Base-by-base conservation (phyloP, 2,888 invertebrate genomes). In the Harpalus rubripes region DNA sequence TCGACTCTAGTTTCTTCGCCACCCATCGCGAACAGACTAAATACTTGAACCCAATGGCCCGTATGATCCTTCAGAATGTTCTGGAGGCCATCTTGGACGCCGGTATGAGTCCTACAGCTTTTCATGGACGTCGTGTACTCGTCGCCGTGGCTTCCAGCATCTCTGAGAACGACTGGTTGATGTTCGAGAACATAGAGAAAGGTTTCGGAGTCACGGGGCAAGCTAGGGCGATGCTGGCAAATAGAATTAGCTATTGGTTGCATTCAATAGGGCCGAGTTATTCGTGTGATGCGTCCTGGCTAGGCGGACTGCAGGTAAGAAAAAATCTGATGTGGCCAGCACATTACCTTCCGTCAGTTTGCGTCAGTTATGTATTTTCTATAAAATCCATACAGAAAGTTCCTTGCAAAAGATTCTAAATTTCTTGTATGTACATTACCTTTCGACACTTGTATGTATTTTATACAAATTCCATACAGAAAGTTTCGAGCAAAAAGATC, bases 221-320 rank as follows among this genome's bases (percentile, higher is more conserved):
- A 91, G 96, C 96, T 87, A 94, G 98, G 86, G 97, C 98, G n/a
- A 98, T 99, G 98, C 94, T 98, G 91, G 96, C 98, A 15, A 98
- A 98, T 91, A 94, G 98, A 81, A 94, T 98, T 87, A 98, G 98
- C 0, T 98, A 97, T 90, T 96, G 96, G 92, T 93, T 99, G 86
- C 98, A 98, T 76, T 93, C 97, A 26, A 96, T 16, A 10, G 85
- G 85, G 1, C 85, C 85, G 12, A 85, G 85, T 80, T 85, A 41
- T 79, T 32, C 85, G 2, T 68, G 26, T 6, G 85, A 85, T 58
- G 22, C 58, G 5, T 18, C 58, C 2, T 85, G 85, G 85, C 12
- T 72, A 7, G 58, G 72, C 7, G 85, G 80, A 12, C 0, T 80
- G 5, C 68, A 85, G 52, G 72, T 74, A 68, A 18, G 65, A 26